Conservation (phyloP, 2,797 vertebrate species). For the Apogon talboti region DNA sequence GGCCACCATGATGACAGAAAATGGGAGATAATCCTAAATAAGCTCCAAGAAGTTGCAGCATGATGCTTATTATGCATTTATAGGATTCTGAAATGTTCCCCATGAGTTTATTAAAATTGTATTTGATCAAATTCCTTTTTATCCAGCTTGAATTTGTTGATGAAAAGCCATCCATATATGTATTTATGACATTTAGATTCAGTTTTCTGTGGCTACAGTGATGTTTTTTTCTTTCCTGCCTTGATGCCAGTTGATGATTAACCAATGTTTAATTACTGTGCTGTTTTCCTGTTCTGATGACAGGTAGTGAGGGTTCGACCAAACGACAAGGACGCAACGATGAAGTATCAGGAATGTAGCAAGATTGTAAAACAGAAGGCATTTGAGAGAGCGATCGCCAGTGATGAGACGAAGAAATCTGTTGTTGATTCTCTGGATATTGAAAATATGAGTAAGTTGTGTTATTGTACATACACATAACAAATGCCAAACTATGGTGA, state of each 20-base stretch:
- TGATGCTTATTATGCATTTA: no score
- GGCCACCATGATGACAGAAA: constrained; percentile 19
- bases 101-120: no score
- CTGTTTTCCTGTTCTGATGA: constrained; percentile 5
- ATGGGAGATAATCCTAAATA: constrained; percentile 1
- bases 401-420: constrained; percentile 90
- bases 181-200: neutral
- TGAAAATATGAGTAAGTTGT: constrained; percentile 93
- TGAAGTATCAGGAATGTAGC: constrained; percentile 96
- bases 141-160: neutral
- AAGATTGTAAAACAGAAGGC: constrained; percentile 96
- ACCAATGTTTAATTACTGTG: neutral
- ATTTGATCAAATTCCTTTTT: neutral
- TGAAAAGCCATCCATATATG: neutral
- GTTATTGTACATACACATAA: neutral
- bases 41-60: constrained; percentile 1
- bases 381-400: constrained; percentile 93
- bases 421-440: constrained; percentile 95
- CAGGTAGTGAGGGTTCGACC: constrained; percentile 94
- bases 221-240: neutral
- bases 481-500: neutral
- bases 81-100: neutral
- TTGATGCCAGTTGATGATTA: neutral
- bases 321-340: constrained; percentile 92
- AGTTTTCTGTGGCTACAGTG: neutral